Base-by-base conservation (phyloP, 2,797 vertebrate genomes). In the Phataginus tricuspis region DNA sequence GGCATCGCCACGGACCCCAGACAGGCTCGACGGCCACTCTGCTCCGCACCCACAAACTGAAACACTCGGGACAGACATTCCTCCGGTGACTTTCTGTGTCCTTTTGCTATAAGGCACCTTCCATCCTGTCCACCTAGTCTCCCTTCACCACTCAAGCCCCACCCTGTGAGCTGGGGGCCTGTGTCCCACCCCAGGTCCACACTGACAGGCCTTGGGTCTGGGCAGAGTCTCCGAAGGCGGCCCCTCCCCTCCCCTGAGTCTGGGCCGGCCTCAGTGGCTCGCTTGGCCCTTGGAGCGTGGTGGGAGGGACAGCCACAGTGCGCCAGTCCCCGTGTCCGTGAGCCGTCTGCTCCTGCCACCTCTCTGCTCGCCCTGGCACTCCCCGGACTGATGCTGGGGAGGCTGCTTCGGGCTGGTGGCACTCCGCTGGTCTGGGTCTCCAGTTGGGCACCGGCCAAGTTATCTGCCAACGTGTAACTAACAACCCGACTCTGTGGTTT, bases 401-500 rank as follows among this genome's bases (percentile, higher is more conserved):
- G 5, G 14, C 21, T 27, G 2, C 68, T 79, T 45, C 27, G 4
- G 23, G 72, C 37, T 1, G 2, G 53, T 11, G 42, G 42, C 34
- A 0, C 39, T 39, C 10, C 1, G 16, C 29, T 2, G 0, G 7
- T 18, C 4, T 0, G 14, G 0, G 14, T 18, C 27, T 49, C 61
- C 18, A 1, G 0, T 16, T 13, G 37, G 78, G 61, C 3, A 0
- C 25, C 4, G 18, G 39, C 45, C 51, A 34, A 61, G 15, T 19
- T 5, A 45, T 15, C 39, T 29, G 0, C 8, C 18, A 23, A 23
- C 23, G 34, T 27, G 16, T 42, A 16, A 19, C 42, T 27, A 21
- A 5, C 6, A 10, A 21, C 27, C 37, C 42, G 2, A 7, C 51
- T 42, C 8, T 0, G 27, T 5, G 42, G 25, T 39, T 74, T 29